These are phyloP conservation scores for Datnioides undecimradiatus DNA, from an alignment of 2,113 vertebrate species.

Conservation along the genomic window DNA sequence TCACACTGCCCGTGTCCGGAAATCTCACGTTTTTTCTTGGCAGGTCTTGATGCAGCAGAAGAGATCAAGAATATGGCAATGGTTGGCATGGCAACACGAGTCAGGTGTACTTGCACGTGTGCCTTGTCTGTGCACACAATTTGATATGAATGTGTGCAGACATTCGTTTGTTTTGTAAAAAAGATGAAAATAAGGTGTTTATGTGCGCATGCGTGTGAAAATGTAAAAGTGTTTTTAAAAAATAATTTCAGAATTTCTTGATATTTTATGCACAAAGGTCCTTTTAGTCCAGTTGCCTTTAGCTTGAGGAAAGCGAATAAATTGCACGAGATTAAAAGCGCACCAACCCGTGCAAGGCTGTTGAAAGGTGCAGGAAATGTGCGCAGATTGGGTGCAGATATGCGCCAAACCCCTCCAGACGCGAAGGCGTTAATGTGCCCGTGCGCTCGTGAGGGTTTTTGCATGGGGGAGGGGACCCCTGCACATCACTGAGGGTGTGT, in stretches of 20 bases:
- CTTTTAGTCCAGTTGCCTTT: background rate
- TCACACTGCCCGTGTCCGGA: constrained; percentile 3
- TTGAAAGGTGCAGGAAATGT: background rate
- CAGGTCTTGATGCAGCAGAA: constrained; percentile 19
- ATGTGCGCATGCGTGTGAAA: constrained; percentile 14
- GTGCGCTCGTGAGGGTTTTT: constrained; percentile 46
- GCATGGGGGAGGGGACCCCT: constrained; percentile 73
- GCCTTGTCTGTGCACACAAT: constrained; percentile 11
- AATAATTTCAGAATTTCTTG: background rate
- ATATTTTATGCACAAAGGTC: background rate
- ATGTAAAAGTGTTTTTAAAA: background rate
- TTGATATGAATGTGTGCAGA: constrained; percentile 4
- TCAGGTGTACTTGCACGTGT: constrained; percentile 65
- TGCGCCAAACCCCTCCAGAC: constrained; percentile 47
- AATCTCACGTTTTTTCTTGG: constrained; percentile 26
- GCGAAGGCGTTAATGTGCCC: constrained; percentile 53
- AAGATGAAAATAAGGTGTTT: background rate
- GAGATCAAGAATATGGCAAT: constrained; percentile 48
- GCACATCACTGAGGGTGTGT: constrained; percentile 63
- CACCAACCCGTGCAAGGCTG: background rate
- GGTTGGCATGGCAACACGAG: constrained; percentile 79
- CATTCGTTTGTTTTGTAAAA: background rate
- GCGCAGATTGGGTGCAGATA: constrained; percentile 33
- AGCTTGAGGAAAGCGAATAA: background rate
- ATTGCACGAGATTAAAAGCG: background rate